Conservation (phyloP, 2,113 vertebrate species). For the Pithys albifrons region DNA sequence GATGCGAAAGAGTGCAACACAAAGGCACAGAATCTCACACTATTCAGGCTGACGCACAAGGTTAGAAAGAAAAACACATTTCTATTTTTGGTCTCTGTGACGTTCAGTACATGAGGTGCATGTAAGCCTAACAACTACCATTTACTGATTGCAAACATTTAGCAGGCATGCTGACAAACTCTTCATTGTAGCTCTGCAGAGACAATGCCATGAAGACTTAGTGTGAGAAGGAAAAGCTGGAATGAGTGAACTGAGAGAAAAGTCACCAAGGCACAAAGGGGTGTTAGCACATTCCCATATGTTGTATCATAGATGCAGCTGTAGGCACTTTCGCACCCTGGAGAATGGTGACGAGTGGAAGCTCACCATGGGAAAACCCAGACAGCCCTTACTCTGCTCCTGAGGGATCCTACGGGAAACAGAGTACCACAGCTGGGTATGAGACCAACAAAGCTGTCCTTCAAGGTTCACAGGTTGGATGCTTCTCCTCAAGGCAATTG, state of each 20-base stretch:
- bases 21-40: neutral
- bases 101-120: neutral
- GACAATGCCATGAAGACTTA: neutral
- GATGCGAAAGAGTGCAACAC: neutral
- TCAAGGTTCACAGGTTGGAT: neutral
- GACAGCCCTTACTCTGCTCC: neutral
- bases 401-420: neutral
- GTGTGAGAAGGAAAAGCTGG: neutral
- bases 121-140: neutral
- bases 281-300: neutral
- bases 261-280: neutral
- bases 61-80: slow-evolving; percentile 40
- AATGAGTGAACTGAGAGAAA: neutral
- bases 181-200: neutral
- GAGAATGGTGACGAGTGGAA: neutral
- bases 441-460: neutral
- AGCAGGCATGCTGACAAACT: neutral
- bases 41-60: neutral
- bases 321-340: neutral
- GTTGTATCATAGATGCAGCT: neutral
- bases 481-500: neutral
- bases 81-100: slow-evolving; percentile 48
- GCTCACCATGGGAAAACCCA: neutral
- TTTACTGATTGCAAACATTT: neutral
- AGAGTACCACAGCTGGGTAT: neutral